These are phyloP conservation scores for Erebia ligea DNA, from an alignment of 2,888 invertebrate genomes.

Conservation along the genomic window DNA sequence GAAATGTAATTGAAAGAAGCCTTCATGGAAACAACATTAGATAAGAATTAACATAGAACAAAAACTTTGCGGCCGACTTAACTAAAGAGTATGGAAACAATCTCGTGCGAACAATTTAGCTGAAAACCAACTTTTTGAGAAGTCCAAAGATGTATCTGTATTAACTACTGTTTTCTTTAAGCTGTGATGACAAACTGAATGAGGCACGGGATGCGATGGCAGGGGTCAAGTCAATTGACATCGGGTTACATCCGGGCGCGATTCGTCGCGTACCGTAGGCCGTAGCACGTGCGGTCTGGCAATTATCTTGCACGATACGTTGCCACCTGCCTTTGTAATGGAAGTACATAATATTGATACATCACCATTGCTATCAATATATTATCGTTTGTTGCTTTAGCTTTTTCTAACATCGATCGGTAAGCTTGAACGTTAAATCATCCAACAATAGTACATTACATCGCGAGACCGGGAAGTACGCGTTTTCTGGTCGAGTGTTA, in stretches of 20 bases:
- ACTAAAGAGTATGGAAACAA: not conserved
- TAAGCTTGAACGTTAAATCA: too few species aligned
- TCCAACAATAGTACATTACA: too few species aligned
- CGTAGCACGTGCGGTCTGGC: conserved; percentile 61
- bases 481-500: too few species aligned
- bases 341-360: not conserved
- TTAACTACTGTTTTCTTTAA: conserved; percentile 27
- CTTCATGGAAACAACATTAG: too few species aligned
- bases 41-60: too few species aligned
- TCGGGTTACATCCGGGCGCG: conserved; percentile 71
- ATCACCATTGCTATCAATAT: not conserved
- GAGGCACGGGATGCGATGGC: conserved; percentile 68
- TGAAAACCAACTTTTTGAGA: not conserved
- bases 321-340: conserved; percentile 42
- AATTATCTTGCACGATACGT: conserved; percentile 49
- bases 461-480: too few species aligned
- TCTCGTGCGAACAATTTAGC: too few species aligned
- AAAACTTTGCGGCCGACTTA: not conserved
- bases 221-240: conserved; percentile 81
- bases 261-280: conserved; percentile 51
- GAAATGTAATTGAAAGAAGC: too few species aligned
- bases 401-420: too few species aligned
- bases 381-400: too few species aligned
- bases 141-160: not conserved
- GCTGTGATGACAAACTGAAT: conserved; percentile 34